These are phyloP conservation scores for Labeo rohita DNA, from an alignment of 2,113 vertebrate species.

Conservation along the genomic window DNA sequence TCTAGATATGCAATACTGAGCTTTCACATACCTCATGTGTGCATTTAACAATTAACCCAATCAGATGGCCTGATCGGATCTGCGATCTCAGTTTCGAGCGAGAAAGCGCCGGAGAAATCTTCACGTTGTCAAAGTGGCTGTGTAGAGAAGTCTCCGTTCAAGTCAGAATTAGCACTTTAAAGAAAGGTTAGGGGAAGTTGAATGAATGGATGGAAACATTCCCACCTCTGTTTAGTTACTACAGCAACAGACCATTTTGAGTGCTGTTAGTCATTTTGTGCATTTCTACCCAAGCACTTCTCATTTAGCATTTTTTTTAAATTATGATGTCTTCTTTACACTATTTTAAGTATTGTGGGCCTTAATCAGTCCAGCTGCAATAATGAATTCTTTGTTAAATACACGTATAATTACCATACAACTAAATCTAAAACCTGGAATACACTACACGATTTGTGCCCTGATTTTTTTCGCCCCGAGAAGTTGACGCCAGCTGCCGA, in stretches of 20 bases:
- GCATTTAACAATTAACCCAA: slow-evolving; percentile 51
- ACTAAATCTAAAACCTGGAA: background rate
- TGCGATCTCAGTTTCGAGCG: slow-evolving; percentile 30
- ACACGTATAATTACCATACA: background rate
- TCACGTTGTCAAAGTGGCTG: slow-evolving; percentile 46
- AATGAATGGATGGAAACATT: slow-evolving; percentile 56
- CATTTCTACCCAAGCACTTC: slow-evolving; percentile 43
- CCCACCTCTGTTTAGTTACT: slow-evolving; percentile 60
- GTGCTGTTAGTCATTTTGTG: slow-evolving; percentile 58
- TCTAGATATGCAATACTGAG: slow-evolving; percentile 58
- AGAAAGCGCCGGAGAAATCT: slow-evolving; percentile 17
- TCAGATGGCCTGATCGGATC: slow-evolving; percentile 47
- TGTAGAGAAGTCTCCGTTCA: slow-evolving; percentile 40
- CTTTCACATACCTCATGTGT: slow-evolving; percentile 60
- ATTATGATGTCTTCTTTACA: slow-evolving; percentile 35
- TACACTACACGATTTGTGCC: too few species aligned
- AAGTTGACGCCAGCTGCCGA: too few species aligned
- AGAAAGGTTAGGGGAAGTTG: slow-evolving; percentile 38
- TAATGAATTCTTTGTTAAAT: background rate
- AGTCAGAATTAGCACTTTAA: slow-evolving; percentile 62
- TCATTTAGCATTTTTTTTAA: slow-evolving; percentile 16
- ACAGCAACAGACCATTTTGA: slow-evolving; percentile 54
- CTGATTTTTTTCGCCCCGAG: too few species aligned
- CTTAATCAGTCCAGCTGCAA: slow-evolving; percentile 23
- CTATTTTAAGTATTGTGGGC: slow-evolving; percentile 42